A percentile compares a stretch with the other conserved stretches of the same genome.
Evolutionary conservation across 2,888 invertebrate species (phyloP).

Genomic region (Catocala sponsa): DNA sequence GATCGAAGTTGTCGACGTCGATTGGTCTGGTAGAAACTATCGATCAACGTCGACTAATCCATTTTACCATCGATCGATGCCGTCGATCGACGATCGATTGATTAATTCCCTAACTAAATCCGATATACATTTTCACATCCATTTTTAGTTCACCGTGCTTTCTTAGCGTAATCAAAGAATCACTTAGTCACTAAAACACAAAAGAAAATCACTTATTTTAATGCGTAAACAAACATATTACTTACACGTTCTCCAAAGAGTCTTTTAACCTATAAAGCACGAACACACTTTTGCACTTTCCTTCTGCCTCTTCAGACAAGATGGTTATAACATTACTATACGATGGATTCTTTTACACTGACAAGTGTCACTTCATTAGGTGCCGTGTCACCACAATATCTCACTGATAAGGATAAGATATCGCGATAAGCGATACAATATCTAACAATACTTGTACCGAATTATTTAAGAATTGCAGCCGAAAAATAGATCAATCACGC

Average conservation of each 20-base stretch:
- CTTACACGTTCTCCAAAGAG: background rate
- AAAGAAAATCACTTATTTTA: too few species aligned
- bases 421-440: background rate
- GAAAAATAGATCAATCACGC: background rate
- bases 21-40: too few species aligned
- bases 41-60: too few species aligned
- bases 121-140: too few species aligned
- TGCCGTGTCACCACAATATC: constrained; percentile 39
- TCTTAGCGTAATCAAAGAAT: too few species aligned
- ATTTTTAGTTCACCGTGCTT: too few species aligned
- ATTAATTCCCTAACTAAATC: too few species aligned
- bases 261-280: background rate
- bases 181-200: too few species aligned
- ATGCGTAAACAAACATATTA: too few species aligned
- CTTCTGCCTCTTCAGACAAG: background rate
- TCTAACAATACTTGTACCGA: constrained; percentile 13
- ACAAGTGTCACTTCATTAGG: constrained; percentile 20
- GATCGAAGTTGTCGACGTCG: too few species aligned
- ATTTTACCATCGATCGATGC: too few species aligned
- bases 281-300: background rate
- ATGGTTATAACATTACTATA: background rate
- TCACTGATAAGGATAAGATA: constrained; percentile 47
- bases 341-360: constrained; percentile 20
- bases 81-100: too few species aligned
- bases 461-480: constrained; percentile 32